phyloP scores from a whole-genome alignment of 2,888 invertebrate genomes.

The Ethmia dodecea region DNA sequence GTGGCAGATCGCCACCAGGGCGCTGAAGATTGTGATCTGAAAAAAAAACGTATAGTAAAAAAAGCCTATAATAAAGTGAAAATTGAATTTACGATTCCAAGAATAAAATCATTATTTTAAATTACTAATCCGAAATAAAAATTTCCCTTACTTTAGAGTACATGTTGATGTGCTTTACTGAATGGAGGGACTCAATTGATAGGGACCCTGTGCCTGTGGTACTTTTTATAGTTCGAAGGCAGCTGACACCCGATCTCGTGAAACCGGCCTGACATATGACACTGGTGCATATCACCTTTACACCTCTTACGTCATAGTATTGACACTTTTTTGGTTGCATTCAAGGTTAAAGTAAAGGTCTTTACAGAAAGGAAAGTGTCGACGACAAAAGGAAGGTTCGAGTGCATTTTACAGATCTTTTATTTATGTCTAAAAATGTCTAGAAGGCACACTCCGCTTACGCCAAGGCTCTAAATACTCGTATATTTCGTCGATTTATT shows the following conservation, averaged over 20 bases:
- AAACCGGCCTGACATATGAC: constrained; percentile 65
- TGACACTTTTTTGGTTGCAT: constrained; percentile 47
- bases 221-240: constrained; percentile 65
- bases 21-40: constrained; percentile 60
- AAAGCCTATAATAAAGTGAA: too few relatives aligned
- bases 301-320: constrained; percentile 55
- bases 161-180: constrained; percentile 58
- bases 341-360: constrained; percentile 49
- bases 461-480: too few relatives aligned
- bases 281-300: constrained; percentile 59
- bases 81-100: too few relatives aligned
- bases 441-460: too few relatives aligned
- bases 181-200: constrained; percentile 57
- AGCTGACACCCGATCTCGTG: constrained; percentile 49
- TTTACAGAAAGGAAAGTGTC: background rate
- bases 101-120: too few relatives aligned
- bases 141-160: constrained; percentile 66
- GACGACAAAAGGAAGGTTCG: too few relatives aligned
- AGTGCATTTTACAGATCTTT: too few relatives aligned
- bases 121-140: too few relatives aligned
- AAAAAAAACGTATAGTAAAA: background rate
- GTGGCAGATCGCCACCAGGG: constrained; percentile 62
- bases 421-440: too few relatives aligned
- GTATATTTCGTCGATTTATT: too few relatives aligned
- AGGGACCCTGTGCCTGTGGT: constrained; percentile 44